A percentile compares a stretch with the other conserved stretches of the same genome.
Evolutionary conservation across 64 coral and sea anemone species (phyloP).

Genomic region (Exaiptasia diaphana): DNA sequence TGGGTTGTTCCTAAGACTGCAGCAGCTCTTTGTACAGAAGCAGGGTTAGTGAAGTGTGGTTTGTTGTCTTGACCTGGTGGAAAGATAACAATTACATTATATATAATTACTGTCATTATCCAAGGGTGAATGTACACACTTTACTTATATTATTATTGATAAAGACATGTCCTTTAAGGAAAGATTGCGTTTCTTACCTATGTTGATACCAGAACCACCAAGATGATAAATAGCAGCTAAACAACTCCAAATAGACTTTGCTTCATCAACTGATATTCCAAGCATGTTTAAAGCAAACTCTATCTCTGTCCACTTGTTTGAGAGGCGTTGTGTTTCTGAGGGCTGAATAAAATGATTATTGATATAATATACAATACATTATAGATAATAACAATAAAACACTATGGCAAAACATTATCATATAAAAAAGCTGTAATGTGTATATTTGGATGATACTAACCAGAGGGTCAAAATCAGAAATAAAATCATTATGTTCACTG

Average conservation of each 20-base stretch:
- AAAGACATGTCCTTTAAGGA: slow-evolving; percentile 11
- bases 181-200: slow-evolving; percentile 52
- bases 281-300: slow-evolving; percentile 89
- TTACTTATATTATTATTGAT: background rate
- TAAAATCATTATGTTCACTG: slow-evolving; percentile 80
- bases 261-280: slow-evolving; percentile 70
- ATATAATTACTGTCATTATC: background rate
- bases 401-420: too few species aligned
- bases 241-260: slow-evolving; percentile 74
- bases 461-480: slow-evolving; percentile 62
- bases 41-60: slow-evolving; percentile 90
- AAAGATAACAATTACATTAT: background rate
- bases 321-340: slow-evolving; percentile 29
- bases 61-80: slow-evolving; percentile 86
- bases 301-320: slow-evolving; percentile 93
- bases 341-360: slow-evolving; percentile 18
- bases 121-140: too few species aligned
- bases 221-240: slow-evolving; percentile 96
- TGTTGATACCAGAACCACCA: slow-evolving; percentile 74
- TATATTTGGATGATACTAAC: too few species aligned
- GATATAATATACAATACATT: background rate
- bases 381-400: background rate
- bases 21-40: slow-evolving; percentile 83
- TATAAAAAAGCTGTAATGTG: too few species aligned
- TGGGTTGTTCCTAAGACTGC: slow-evolving; percentile 67